A percentile compares a stretch with the other conserved stretches of the same genome.
Evolutionary conservation across 1,140 invertebrate genomes (phyloP).

Genomic region (Ridgeia piscesae): DNA sequence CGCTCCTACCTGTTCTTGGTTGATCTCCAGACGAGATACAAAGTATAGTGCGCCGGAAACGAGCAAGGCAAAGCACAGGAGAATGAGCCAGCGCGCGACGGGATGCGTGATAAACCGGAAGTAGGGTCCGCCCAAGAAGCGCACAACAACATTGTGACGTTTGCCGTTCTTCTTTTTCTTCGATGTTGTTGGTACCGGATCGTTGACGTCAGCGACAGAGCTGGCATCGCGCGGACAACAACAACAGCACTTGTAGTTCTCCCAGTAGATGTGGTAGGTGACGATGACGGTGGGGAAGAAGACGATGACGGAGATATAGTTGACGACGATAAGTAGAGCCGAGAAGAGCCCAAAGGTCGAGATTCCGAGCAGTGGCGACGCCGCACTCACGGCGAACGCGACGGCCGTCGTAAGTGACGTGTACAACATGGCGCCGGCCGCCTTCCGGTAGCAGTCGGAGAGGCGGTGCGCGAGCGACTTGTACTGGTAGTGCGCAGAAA

Average conservation of each 20-base stretch:
- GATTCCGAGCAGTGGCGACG: slow-evolving; percentile 43
- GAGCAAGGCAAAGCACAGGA: slow-evolving; percentile 30
- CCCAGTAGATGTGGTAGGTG: slow-evolving; percentile 38
- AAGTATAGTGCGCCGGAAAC: slow-evolving; percentile 37
- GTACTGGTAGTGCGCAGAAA: slow-evolving; percentile 21
- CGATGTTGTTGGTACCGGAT: not conserved
- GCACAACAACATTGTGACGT: slow-evolving; percentile 6
- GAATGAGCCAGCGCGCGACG: slow-evolving; percentile 33
- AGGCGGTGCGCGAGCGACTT: slow-evolving; percentile 42
- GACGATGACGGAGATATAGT: slow-evolving; percentile 48
- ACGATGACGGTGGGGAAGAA: slow-evolving; percentile 51
- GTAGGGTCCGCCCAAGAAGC: slow-evolving; percentile 32
- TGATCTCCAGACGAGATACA: slow-evolving; percentile 39
- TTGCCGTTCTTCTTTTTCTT: not conserved
- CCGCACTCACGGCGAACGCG: slow-evolving; percentile 44
- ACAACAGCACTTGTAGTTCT: slow-evolving; percentile 30
- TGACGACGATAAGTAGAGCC: slow-evolving; percentile 42
- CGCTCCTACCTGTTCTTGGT: slow-evolving; percentile 42
- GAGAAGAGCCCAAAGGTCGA: slow-evolving; percentile 49
- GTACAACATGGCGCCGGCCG: slow-evolving; percentile 14
- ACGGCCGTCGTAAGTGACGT: slow-evolving; percentile 27
- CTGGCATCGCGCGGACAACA: slow-evolving; percentile 20
- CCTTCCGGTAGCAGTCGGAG: slow-evolving; percentile 39
- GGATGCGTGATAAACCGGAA: slow-evolving; percentile 31
- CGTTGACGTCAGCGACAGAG: not conserved